phyloP scores from a whole-genome alignment of 2,888 invertebrate species.

The Dendrolimus pini region DNA sequence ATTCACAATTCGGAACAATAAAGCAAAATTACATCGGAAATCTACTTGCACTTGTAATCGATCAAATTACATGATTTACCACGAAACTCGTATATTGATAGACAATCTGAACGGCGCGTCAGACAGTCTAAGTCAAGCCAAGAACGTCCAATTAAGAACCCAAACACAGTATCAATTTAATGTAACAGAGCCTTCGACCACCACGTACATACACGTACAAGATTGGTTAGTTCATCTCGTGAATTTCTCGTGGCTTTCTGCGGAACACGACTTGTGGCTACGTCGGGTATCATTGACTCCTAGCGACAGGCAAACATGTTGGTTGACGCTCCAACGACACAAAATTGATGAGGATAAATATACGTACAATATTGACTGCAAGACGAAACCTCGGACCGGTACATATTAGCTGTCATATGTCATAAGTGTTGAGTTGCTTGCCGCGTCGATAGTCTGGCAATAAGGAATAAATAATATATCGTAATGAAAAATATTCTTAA shows the following conservation, averaged over 20 bases:
- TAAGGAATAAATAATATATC: too few relatives aligned
- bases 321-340: slow-evolving; percentile 32
- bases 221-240: slow-evolving; percentile 52
- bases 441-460: too few relatives aligned
- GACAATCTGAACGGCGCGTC: not conserved
- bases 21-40: too few relatives aligned
- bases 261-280: slow-evolving; percentile 40
- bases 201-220: slow-evolving; percentile 21
- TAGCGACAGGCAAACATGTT: slow-evolving; percentile 34
- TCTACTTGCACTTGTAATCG: too few relatives aligned
- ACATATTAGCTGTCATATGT: not conserved
- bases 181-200: slow-evolving; percentile 50
- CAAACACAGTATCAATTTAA: slow-evolving; percentile 57
- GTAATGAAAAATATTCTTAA: too few relatives aligned
- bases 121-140: slow-evolving; percentile 18
- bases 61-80: too few relatives aligned
- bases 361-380: slow-evolving; percentile 21
- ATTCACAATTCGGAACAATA: too few relatives aligned
- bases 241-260: slow-evolving; percentile 50
- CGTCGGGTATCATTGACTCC: slow-evolving; percentile 13
- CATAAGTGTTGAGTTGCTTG: too few relatives aligned
- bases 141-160: slow-evolving; percentile 48
- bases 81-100: too few relatives aligned
- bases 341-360: slow-evolving; percentile 51
- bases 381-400: slow-evolving; percentile 8